Evolutionary conservation across 2,797 vertebrate genomes (phyloP), one percentile per base, ranked within the genome.

Genomic region (Presbytis comata): DNA sequence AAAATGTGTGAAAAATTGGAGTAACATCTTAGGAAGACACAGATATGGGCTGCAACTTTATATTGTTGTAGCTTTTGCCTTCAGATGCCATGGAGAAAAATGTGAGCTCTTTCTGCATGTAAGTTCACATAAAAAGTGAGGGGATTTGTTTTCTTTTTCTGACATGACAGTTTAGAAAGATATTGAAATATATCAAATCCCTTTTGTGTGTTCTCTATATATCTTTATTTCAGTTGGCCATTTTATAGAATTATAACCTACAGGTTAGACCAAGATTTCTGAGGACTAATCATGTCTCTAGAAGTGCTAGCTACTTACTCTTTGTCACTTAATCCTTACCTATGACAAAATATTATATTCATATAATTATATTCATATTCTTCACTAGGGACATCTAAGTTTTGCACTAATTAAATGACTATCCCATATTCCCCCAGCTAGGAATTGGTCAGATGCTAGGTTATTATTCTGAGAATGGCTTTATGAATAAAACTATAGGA

Each of bases 11-110:
- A 89, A 90, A 95, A 92, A 93, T 80, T 55, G 50, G 97, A 95
- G 84, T 96, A 95, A 87, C 72, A 39, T 87, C 78, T 79, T 86
- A 84, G 46, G 96, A 84, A 89, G 83, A 96, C 93, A 44, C 57
- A 94, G 81, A 91, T 41, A 79, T n/a, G 78, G 41, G 59, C 81
- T 92, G 89, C 95, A 92, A 21, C 78, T 81, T 96, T 97, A 92
- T 87, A 24, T 78, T 83, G 16, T 91, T 89, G 39, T 61, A 79
- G 57, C 28, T 92, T 94, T 92, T 96, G 97, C 30, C 70, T 97
- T 88, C 70, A 59, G 21, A 80, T 86, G 82, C 41, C 94, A 33
- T 0, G 0, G 57, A 94, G 95, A 97, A 82, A 98, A 97, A 96
- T 59, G 74, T 91, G 41, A 93, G 70, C 74, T 97, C 1, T 6